Base-by-base conservation (phyloP, 2,113 vertebrate species). In the Stigmatopora argus region DNA sequence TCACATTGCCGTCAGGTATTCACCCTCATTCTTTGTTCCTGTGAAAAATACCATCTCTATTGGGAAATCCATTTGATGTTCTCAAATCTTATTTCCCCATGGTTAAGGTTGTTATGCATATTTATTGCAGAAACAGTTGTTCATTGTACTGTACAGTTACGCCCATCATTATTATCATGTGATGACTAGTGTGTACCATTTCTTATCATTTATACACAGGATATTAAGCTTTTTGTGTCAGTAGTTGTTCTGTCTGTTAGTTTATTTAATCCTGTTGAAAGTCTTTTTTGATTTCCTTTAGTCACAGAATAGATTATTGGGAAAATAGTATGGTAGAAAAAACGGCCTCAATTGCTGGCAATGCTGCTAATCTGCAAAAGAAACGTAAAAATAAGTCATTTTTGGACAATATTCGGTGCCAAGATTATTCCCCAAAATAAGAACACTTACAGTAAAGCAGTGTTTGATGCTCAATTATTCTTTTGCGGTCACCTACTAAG, bases 1-100 rank as follows among this genome's bases (percentile, higher is more conserved):
- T 47, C 35, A 46, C 31, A 7, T 46, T 38, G 19, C 13, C 44
- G 19, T 60, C 62, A 61, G 46, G 21, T 57, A 11, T 70, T 71
- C 47, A 70, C 67, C 72, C 55, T 62, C 15, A 17, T 26, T 48
- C 12, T 4, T 65, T 44, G 3, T 19, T 23, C 14, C 2, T 38
- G 0, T 59, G 62, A 44, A 69, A 46, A 55, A 67, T 62, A 31
- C 46, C 9, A 52, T 57, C 1, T 19, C 13, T 48, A 19, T 2
- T 11, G 56, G 14, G 57, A 57, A 70, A 66, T 21, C 0, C 26
- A 15, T 48, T 45, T 6, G 31, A 19, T 53, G 51, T 23, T 62
- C 57, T 65, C 5, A 3, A 18, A 15, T 13, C 23, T 34, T 47
- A 15, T 14, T 66, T 57, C 18, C 19, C 48, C 1, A 1, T 35